These are phyloP conservation scores for Nannospalax galili DNA, from an alignment of 2,113 vertebrate genomes.

Conservation along the genomic window DNA sequence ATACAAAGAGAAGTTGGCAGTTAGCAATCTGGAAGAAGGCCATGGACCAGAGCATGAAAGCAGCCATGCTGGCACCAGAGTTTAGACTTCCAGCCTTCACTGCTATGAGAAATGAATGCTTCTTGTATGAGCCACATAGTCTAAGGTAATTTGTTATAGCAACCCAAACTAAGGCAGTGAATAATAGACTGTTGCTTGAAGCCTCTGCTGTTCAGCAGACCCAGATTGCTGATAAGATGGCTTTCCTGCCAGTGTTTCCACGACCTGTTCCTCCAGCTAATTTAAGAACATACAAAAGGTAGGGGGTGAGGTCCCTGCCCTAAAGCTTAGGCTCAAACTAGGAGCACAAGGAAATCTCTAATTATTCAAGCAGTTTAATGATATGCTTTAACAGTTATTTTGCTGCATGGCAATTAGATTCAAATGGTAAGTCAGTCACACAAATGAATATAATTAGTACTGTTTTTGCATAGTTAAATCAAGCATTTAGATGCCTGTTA, in stretches of 20 bases:
- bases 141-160: conserved; percentile 4
- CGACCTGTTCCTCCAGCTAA: conserved; percentile 18
- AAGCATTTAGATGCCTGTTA: conserved; percentile 73
- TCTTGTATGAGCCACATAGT: not conserved
- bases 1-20: not conserved
- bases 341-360: conserved; percentile 74
- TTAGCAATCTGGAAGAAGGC: not conserved
- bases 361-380: conserved; percentile 82
- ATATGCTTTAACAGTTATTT: conserved; percentile 82
- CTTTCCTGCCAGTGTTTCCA: not conserved
- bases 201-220: not conserved
- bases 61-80: not conserved
- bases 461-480: conserved; percentile 78
- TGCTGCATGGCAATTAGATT: conserved; percentile 82
- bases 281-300: conserved; percentile 67
- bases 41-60: not conserved
- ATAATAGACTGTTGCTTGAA: not conserved
- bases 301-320: conserved; percentile 52
- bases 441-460: conserved; percentile 81
- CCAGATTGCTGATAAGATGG: not conserved
- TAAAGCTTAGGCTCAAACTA: conserved; percentile 65
- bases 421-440: conserved; percentile 82
- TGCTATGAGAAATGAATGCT: not conserved
- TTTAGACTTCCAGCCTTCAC: not conserved
- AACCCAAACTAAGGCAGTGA: not conserved